phyloP scores from a whole-genome alignment of 2,888 invertebrate genomes.

The Lamellibrachia columna region DNA sequence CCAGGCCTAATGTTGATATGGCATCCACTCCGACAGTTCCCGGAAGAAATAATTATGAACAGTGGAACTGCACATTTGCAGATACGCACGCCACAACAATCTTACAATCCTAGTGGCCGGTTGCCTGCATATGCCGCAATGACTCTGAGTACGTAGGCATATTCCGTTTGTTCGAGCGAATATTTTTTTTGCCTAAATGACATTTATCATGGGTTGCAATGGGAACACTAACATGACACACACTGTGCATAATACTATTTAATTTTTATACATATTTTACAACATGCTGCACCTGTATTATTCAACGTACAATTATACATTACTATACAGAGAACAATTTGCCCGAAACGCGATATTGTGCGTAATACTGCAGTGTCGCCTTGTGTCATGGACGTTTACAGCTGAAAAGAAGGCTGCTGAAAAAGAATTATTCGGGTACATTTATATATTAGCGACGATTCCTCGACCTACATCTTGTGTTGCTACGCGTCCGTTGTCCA shows the following conservation, averaged over 20 bases:
- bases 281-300: conserved; percentile 16
- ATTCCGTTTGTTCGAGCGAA: no score
- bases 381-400: not conserved
- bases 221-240: not conserved
- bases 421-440: not conserved
- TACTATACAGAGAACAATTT: not conserved
- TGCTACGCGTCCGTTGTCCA: not conserved
- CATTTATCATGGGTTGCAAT: no score
- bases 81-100: no score
- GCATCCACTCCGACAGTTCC: no score
- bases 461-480: not conserved
- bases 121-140: no score
- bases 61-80: no score
- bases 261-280: not conserved
- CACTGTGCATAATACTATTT: not conserved
- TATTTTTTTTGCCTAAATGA: no score
- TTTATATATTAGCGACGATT: not conserved
- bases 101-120: no score
- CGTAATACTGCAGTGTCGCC: not conserved
- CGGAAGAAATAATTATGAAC: no score
- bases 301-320: not conserved
- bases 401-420: not conserved
- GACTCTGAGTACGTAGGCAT: no score
- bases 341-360: not conserved
- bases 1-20: no score